A percentile compares a stretch with the other conserved stretches of the same genome.
These are phyloP conservation scores for Trachurus trachurus DNA, from an alignment of 2,797 vertebrate species.

Conservation along the genomic window DNA sequence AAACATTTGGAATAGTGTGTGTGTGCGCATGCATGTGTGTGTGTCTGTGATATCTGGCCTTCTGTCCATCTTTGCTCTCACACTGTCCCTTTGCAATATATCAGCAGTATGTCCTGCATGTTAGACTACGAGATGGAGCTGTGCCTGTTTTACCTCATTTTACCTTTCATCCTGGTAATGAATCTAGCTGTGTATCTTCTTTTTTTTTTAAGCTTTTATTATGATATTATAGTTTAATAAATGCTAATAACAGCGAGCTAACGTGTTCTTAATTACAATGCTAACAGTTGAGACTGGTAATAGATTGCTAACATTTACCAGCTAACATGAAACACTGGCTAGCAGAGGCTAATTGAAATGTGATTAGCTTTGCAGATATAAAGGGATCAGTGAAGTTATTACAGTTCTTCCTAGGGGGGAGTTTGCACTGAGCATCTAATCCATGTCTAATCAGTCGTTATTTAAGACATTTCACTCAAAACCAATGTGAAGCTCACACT, in stretches of 20 bases:
- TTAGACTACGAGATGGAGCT: background rate
- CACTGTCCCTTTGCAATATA: background rate
- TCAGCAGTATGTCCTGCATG: background rate
- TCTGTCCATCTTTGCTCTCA: background rate
- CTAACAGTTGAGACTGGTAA: background rate
- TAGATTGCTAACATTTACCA: background rate
- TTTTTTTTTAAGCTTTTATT: no score
- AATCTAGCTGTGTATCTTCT: background rate
- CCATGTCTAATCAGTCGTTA: background rate
- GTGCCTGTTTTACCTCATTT: background rate
- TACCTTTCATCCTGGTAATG: background rate
- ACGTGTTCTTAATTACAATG: background rate
- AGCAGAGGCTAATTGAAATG: no score
- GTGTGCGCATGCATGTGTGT: background rate
- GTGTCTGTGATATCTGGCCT: background rate
- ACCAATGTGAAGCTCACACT: background rate
- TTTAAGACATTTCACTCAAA: background rate
- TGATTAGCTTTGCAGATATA: no score
- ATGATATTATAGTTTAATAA: background rate
- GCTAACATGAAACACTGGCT: background rate
- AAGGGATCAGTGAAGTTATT: no score
- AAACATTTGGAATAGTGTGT: constrained; percentile 19
- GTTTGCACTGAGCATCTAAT: background rate
- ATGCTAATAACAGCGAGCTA: background rate
- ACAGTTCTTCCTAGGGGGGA: background rate